Percentiles rank a stretch among this genome's conserved stretches.
Conservation (phyloP, 2,888 invertebrate genomes). For the Cetonia aurata region DNA sequence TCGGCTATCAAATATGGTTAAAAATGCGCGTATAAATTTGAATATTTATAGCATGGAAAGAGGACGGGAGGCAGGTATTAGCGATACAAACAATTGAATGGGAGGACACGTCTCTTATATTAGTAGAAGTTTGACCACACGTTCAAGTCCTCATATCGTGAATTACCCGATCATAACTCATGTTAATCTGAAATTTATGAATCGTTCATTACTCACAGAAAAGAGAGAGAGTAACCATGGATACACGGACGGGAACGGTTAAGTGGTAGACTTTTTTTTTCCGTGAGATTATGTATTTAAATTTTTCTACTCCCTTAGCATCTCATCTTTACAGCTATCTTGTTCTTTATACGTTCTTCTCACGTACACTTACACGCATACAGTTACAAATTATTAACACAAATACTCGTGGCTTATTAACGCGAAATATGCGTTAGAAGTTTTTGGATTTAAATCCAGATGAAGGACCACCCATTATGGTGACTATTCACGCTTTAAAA, state of each 20-base stretch:
- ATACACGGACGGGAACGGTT: not conserved
- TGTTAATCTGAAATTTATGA: constrained; percentile 57
- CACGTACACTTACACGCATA: constrained; percentile 1
- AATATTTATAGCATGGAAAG: constrained; percentile 7
- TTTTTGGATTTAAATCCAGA: too few species aligned
- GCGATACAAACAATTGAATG: constrained; percentile 19
- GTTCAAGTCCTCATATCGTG: constrained; percentile 17
- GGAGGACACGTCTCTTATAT: constrained; percentile 22
- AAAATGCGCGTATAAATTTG: constrained; percentile 11
- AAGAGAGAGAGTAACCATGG: constrained; percentile 40
- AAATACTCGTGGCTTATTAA: not conserved
- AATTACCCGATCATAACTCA: constrained; percentile 53
- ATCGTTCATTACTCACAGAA: constrained; percentile 55
- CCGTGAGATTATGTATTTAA: constrained; percentile 55
- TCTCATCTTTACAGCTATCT: constrained; percentile 47
- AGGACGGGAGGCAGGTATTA: not conserved
- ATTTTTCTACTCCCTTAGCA: constrained; percentile 53
- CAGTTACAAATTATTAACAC: constrained; percentile 1
- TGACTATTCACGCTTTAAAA: not conserved
- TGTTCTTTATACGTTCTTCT: not conserved
- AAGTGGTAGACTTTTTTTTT: not conserved
- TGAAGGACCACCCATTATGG: constrained; percentile 12
- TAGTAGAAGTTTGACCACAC: constrained; percentile 43
- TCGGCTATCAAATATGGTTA: constrained; percentile 9
- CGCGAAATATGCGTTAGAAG: too few species aligned